Percentiles rank a stretch among this genome's conserved stretches.
Conservation (phyloP, 2,888 invertebrate genomes). For the Campoletis raptor region DNA sequence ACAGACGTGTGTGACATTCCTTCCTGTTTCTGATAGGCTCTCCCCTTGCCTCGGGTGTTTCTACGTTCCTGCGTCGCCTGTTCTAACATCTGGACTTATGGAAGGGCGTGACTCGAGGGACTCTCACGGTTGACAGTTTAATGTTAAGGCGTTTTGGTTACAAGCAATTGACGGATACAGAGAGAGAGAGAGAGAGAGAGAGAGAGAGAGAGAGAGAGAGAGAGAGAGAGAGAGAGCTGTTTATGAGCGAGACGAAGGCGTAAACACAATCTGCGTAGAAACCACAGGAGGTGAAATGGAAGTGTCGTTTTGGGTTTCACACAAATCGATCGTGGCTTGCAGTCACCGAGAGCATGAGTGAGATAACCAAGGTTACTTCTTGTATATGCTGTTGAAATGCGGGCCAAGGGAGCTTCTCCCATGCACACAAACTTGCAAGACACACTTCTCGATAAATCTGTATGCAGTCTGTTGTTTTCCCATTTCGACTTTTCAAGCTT, state of each 20-base stretch:
- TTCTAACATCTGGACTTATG: background rate
- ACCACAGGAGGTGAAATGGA: conserved; percentile 22
- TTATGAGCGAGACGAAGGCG: conserved; percentile 12
- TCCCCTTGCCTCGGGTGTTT: background rate
- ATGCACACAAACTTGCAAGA: background rate
- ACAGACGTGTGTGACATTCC: conserved; percentile 28
- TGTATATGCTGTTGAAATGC: conserved; percentile 24
- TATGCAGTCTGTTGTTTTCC: background rate
- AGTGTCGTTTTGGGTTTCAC: conserved; percentile 34
- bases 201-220: background rate
- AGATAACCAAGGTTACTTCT: background rate
- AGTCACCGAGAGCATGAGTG: background rate
- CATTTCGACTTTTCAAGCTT: conserved; percentile 14
- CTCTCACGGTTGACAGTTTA: background rate
- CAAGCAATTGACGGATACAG: background rate
- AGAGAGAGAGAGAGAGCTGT: background rate
- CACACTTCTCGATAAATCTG: background rate
- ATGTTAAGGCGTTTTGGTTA: background rate
- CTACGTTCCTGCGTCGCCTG: background rate
- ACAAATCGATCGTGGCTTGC: conserved; percentile 21
- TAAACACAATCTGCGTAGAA: conserved; percentile 12
- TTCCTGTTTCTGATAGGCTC: background rate
- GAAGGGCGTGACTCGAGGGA: background rate
- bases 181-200: background rate
- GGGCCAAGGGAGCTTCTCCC: background rate